A percentile compares a stretch with the other conserved stretches of the same genome.
phyloP scores from a whole-genome alignment of 2,888 invertebrate species.

The Ornithoptera priamus region DNA sequence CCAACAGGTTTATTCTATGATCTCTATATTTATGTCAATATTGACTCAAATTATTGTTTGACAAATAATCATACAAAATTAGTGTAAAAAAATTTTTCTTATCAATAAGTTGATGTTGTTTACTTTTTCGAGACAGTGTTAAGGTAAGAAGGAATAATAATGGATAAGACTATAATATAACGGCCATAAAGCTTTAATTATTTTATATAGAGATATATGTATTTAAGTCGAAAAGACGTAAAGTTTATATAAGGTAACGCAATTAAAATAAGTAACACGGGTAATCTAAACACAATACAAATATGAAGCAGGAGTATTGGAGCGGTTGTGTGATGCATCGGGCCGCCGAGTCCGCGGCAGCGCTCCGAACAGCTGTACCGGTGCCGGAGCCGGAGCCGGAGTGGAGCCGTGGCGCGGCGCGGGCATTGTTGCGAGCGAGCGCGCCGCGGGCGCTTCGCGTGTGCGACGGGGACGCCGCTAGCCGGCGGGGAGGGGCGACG shows the following conservation, averaged over 20 bases:
- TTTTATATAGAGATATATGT: neutral
- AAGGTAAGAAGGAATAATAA: neutral
- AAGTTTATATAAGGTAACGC: neutral
- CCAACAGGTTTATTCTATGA: too few relatives aligned
- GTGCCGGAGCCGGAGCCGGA: slow-evolving; percentile 8
- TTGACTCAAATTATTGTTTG: too few relatives aligned
- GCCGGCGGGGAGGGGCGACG: slow-evolving; percentile 63
- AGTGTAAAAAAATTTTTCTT: too few relatives aligned
- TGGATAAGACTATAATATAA: neutral
- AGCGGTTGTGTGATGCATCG: slow-evolving; percentile 64
- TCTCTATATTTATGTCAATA: too few relatives aligned
- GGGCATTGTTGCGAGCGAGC: slow-evolving; percentile 51
- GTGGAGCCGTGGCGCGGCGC: slow-evolving; percentile 40
- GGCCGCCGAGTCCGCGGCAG: slow-evolving; percentile 55
- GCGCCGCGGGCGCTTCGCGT: slow-evolving; percentile 48
- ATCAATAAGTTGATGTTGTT: too few relatives aligned
- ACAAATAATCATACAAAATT: too few relatives aligned
- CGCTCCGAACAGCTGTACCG: slow-evolving; percentile 70
- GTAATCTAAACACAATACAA: slow-evolving; percentile 8
- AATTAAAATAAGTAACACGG: neutral
- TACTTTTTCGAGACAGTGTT: too few relatives aligned
- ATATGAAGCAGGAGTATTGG: slow-evolving; percentile 44
- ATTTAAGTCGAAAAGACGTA: neutral
- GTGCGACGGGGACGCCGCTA: slow-evolving; percentile 46
- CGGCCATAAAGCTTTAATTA: too few relatives aligned